Percentiles rank a stretch among this genome's conserved stretches.
phyloP scores from a whole-genome alignment of 1,140 invertebrate species.

The Spodoptera litura region DNA sequence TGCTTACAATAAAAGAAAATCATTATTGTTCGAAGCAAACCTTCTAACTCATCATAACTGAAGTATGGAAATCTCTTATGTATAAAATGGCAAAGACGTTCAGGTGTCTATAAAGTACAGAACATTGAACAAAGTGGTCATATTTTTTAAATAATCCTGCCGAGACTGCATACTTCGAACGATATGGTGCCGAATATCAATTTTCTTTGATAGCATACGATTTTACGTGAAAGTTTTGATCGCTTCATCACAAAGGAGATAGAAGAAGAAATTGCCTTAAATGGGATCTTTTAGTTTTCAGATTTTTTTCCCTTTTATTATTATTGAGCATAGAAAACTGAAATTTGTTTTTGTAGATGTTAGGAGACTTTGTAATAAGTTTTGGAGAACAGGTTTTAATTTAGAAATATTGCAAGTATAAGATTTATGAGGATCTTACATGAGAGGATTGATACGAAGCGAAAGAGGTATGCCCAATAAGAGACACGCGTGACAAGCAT shows the following conservation, averaged over 20 bases:
- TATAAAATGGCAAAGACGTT: conserved; percentile 32
- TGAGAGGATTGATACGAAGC: too few relatives aligned
- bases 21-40: neutral
- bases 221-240: conserved; percentile 21
- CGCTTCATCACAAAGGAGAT: conserved; percentile 4
- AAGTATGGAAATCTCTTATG: neutral
- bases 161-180: conserved; percentile 5
- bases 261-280: neutral
- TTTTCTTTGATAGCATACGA: conserved; percentile 17
- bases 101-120: conserved; percentile 37
- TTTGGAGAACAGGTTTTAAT: too few relatives aligned
- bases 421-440: too few relatives aligned
- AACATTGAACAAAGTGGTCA: conserved; percentile 33
- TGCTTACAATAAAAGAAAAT: too few relatives aligned
- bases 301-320: too few relatives aligned
- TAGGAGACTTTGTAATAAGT: too few relatives aligned
- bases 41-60: neutral
- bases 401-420: too few relatives aligned
- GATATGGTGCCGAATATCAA: conserved; percentile 17
- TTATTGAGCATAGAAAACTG: neutral
- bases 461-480: too few relatives aligned
- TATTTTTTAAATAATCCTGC: conserved; percentile 10
- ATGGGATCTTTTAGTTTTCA: too few relatives aligned
- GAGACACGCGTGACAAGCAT: too few relatives aligned
- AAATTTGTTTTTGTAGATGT: too few relatives aligned